Percentiles rank a stretch among this genome's conserved stretches.
phyloP scores from a whole-genome alignment of 2,797 vertebrate genomes.

The Acrossocheilus wenchowensis region DNA sequence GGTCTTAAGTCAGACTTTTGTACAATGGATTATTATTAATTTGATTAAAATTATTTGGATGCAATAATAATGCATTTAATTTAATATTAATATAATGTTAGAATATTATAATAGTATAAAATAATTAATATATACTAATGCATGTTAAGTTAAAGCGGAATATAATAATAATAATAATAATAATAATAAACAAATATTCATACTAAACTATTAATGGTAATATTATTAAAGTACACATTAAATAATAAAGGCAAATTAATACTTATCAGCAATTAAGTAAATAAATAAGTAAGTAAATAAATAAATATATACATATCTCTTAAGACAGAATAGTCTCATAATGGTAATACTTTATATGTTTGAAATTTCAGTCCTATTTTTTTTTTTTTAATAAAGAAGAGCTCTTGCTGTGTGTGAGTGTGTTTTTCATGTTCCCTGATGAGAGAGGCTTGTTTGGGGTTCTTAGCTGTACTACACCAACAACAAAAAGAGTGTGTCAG shows the following conservation, averaged over 20 bases:
- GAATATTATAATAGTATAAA: no score
- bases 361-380: neutral
- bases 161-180: no score
- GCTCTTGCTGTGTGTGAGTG: neutral
- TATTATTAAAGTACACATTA: neutral
- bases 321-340: neutral
- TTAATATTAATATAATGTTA: neutral
- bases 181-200: no score
- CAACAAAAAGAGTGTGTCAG: slow-evolving; percentile 16
- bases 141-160: no score
- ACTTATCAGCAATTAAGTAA: neutral
- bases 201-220: neutral
- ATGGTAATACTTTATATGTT: neutral
- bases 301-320: neutral
- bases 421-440: slow-evolving; percentile 21
- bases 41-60: neutral
- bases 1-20: neutral
- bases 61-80: neutral
- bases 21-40: neutral
- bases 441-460: neutral
- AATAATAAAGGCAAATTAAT: neutral
- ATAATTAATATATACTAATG: neutral
- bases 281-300: no score
- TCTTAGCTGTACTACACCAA: slow-evolving; percentile 21
- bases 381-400: neutral